Evolutionary conservation across 2,113 vertebrate species (phyloP).

Genomic region (Pseudolaguvia tuberculata): DNA sequence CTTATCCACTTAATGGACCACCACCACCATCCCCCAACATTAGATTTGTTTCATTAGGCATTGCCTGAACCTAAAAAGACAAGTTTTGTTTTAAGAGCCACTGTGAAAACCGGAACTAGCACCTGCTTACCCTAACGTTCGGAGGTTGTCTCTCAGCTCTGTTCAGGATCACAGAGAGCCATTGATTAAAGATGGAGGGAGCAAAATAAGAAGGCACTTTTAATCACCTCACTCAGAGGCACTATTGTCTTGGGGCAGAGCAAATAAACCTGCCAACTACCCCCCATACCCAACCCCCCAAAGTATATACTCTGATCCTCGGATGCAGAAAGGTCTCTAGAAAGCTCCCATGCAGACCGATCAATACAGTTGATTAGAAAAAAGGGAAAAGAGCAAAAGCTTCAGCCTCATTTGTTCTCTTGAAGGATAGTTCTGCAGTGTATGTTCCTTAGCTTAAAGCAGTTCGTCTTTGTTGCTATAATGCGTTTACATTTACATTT

Average conservation of each 20-base stretch:
- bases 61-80: slow-evolving; percentile 60
- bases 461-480: not conserved
- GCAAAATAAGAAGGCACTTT: slow-evolving; percentile 67
- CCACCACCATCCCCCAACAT: slow-evolving; percentile 44
- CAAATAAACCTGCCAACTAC: slow-evolving; percentile 64
- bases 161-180: slow-evolving; percentile 58
- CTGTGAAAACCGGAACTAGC: slow-evolving; percentile 48
- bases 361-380: slow-evolving; percentile 72
- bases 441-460: slow-evolving; percentile 40
- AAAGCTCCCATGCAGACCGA: slow-evolving; percentile 53
- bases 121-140: slow-evolving; percentile 51
- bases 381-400: slow-evolving; percentile 49
- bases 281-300: slow-evolving; percentile 16
- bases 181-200: slow-evolving; percentile 64
- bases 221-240: slow-evolving; percentile 68
- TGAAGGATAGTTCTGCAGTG: slow-evolving; percentile 39
- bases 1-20: slow-evolving; percentile 75
- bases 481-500: too few relatives aligned
- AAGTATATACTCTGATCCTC: slow-evolving; percentile 63
- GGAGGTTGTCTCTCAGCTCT: slow-evolving; percentile 56
- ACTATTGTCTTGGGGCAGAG: slow-evolving; percentile 63
- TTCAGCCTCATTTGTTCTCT: slow-evolving; percentile 58
- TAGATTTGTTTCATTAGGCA: slow-evolving; percentile 70
- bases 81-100: slow-evolving; percentile 49
- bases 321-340: slow-evolving; percentile 50